Percentiles rank a stretch among this genome's conserved stretches.
Evolutionary conservation across 2,113 vertebrate species (phyloP).

Genomic region (Morone saxatilis): DNA sequence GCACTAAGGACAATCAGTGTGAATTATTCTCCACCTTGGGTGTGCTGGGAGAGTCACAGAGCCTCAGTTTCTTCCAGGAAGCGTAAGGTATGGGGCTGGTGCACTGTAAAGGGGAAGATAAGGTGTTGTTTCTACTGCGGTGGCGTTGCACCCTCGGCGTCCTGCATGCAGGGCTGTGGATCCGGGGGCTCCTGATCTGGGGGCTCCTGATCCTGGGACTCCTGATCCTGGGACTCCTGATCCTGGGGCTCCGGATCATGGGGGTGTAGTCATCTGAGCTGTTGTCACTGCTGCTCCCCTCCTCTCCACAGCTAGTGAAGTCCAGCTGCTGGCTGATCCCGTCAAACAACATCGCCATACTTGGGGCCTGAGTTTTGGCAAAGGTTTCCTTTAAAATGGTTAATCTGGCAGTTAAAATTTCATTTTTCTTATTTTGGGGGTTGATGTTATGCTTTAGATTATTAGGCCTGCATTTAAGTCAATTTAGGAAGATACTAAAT

Average conservation of each 20-base stretch:
- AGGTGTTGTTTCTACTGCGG: conserved; percentile 42
- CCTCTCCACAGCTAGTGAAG: conserved; percentile 89
- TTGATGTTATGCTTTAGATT: not conserved
- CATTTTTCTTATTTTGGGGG: not conserved
- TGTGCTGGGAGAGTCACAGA: conserved; percentile 87
- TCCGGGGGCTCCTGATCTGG: not conserved
- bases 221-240: conserved; percentile 1
- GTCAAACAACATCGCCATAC: conserved; percentile 71
- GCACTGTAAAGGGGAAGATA: conserved; percentile 66
- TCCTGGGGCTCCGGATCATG: conserved; percentile 8
- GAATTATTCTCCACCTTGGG: conserved; percentile 87
- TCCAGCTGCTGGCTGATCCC: conserved; percentile 84
- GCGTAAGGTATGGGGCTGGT: conserved; percentile 85
- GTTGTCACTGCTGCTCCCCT: conserved; percentile 77
- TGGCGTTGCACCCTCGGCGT: conserved; percentile 72
- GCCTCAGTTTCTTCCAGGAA: conserved; percentile 86
- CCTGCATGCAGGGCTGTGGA: conserved; percentile 52
- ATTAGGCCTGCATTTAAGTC: not conserved
- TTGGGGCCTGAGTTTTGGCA: conserved; percentile 20
- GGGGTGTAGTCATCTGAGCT: conserved; percentile 72
- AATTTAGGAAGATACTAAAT: not conserved
- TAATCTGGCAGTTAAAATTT: not conserved
- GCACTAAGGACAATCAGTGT: not conserved
- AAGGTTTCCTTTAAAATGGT: not conserved
- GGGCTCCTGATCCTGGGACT: conserved; percentile 7